Base-by-base conservation (phyloP, 2,888 invertebrate genomes). In the Zootermopsis nevadensis region DNA sequence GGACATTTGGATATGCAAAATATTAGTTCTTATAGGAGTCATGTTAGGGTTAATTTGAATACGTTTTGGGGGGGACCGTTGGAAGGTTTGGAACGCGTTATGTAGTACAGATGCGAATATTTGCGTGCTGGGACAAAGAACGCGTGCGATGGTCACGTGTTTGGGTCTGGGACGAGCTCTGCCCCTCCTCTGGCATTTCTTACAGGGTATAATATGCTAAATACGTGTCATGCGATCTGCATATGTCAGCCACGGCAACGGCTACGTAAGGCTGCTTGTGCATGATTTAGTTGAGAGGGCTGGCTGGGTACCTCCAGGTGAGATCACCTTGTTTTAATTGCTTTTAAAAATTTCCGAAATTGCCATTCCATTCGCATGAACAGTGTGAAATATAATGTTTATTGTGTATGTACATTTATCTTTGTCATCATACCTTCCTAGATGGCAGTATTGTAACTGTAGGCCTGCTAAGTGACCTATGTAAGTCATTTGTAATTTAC, bases 71-170 rank as follows among this genome's bases (percentile, higher is more conserved):
- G 33, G 33, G 3, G 66, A 66, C 31, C 15, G 27, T 1, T 69
- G 31, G n/a, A 6, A 10, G 60, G n/a, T n/a, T n/a, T 8, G n/a
- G 60, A 60, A 60, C 6, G 60, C n/a, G 60, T 4, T n/a, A 27
- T n/a, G 15, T n/a, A n/a, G 60, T 15, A 3, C 3, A 15, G 15
- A 48, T 48, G 12, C 15, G 48, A 48, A 48, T 48, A 48, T 48
- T 48, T 48, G 15, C 19, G 48, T 48, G 60, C 27, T 27, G 60
- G n/a, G 60, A 60, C 60, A 60, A 74, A 38, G n/a, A 19, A 24
- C 74, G 35, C 74, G 38, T 74, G 69, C 38, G 12, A 38, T 74
- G 74, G 22, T 35, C 74, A 74, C 74, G 74, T 74, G 74, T 38
- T 74, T 42, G 72, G 38, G 35, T 35, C 33, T 31, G 15, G 30